Percentiles rank a stretch among this genome's conserved stretches.
Evolutionary conservation across 1,140 invertebrate species (phyloP).

Genomic region (Aphelenchoides fujianensis): DNA sequence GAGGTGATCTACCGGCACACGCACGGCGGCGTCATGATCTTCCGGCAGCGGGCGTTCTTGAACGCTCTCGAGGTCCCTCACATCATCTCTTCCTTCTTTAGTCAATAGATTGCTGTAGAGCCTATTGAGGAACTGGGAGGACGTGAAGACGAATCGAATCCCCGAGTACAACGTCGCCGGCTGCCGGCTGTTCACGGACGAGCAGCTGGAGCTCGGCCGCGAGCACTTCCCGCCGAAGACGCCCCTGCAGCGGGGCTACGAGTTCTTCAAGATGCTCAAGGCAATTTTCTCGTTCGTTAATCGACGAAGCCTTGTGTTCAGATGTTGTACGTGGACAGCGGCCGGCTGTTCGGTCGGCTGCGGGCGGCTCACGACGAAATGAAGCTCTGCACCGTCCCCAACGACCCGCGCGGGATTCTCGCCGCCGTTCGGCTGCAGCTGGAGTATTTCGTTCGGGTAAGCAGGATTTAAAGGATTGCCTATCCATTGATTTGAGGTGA

Average conservation of each 20-base stretch:
- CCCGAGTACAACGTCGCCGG: slow-evolving; percentile 31
- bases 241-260: neutral
- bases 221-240: slow-evolving; percentile 22
- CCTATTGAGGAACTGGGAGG: slow-evolving; percentile 27
- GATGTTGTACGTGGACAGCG: slow-evolving; percentile 21
- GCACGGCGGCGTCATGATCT: neutral
- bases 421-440: neutral
- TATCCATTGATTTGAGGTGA: slow-evolving; percentile 2
- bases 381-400: slow-evolving; percentile 11
- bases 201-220: slow-evolving; percentile 24
- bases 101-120: too few species aligned
- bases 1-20: neutral
- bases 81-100: too few species aligned
- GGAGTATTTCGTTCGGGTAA: neutral
- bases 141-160: slow-evolving; percentile 11
- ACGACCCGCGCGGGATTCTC: neutral
- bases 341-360: slow-evolving; percentile 64
- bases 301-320: too few species aligned
- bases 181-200: slow-evolving; percentile 18
- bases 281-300: too few species aligned
- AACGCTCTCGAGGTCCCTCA: slow-evolving; percentile 19
- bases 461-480: neutral
- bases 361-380: slow-evolving; percentile 31
- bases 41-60: slow-evolving; percentile 23
- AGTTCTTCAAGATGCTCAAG: slow-evolving; percentile 10